Base-by-base conservation (phyloP, 2,797 vertebrate genomes). In the Clarias laeviceps region DNA sequence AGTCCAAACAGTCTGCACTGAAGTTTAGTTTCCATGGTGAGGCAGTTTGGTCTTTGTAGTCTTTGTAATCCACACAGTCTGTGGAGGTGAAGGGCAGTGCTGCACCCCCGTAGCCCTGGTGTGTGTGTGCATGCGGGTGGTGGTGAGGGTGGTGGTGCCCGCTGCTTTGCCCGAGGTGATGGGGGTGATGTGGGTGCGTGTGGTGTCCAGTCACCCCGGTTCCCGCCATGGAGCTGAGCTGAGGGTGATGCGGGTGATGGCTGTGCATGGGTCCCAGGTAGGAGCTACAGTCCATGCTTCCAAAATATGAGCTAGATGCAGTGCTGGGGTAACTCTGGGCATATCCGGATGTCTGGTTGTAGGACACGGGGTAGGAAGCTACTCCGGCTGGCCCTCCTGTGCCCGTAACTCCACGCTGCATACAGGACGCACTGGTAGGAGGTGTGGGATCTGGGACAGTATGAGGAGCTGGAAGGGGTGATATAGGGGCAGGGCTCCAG, bases 11-110 rank as follows among this genome's bases (percentile, higher is more conserved):
- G 91, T 99, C 98, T 7, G 98, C 93, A 90, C 97, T 99, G 94
- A 99, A 99, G 96, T 98, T 99, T 92, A 99, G 97, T 92, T 99
- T 99, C 98, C 98, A 99, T 22, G 96, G 95, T 68, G 91, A 91
- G 0, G 93, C 90, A 1, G 97, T 93, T 0, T 93, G 0, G 95
- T 93, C 72, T 96, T 97, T 89, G 80, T 88, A 87, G 69, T 98
- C 98, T 95, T 99, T 99, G 95, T 99, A 99, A 96, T 99, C 98
- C 96, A 99, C 96, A 95, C 97, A 98, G 92, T 99, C 98, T 27
- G 97, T 94, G 84, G 98, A 96, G 93, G 97, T 97, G 95, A 98
- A 98, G 89, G 97, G 89, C 87, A 97, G 95, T 86, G 94, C 95
- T 0, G 96, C 87, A 7, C 95, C 66, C 0, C 95, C 93, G 59